Evolutionary conservation across 2,113 vertebrate genomes (phyloP).

Genomic region (Carassius auratus): DNA sequence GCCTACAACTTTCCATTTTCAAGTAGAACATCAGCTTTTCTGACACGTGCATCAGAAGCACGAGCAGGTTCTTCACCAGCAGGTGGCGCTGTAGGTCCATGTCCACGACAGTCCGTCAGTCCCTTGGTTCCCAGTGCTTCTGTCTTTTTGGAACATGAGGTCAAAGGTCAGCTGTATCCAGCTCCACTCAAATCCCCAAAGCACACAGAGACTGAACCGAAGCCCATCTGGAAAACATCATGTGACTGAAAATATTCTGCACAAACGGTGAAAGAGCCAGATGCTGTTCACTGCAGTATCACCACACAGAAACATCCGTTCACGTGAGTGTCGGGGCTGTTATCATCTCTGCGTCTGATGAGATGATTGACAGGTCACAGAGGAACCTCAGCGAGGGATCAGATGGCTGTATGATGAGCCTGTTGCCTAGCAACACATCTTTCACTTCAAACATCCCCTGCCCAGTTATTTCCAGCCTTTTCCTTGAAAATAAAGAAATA

Average conservation of each 20-base stretch:
- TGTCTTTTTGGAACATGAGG: constrained; percentile 68
- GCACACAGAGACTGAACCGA: constrained; percentile 57
- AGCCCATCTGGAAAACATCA: constrained; percentile 61
- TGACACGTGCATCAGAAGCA: neutral
- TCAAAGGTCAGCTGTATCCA: constrained; percentile 65
- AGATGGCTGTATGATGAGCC: constrained; percentile 60
- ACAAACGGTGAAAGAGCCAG: neutral
- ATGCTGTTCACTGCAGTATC: neutral
- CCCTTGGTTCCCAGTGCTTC: constrained; percentile 46
- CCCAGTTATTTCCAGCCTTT: constrained; percentile 63
- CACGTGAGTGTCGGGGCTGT: neutral
- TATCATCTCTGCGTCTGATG: neutral
- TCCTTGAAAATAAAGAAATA: constrained; percentile 42
- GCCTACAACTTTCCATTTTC: no score
- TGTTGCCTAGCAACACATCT: constrained; percentile 80
- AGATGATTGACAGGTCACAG: constrained; percentile 57
- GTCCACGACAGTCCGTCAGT: neutral
- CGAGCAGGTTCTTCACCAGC: constrained; percentile 55
- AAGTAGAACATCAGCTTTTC: no score
- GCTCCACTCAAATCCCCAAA: constrained; percentile 66
- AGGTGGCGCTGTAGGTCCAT: constrained; percentile 65
- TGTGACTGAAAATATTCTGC: neutral
- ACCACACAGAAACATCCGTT: no score
- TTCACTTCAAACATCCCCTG: constrained; percentile 72
- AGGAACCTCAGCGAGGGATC: constrained; percentile 62